Conservation (phyloP, 2,113 vertebrate genomes). For the Thamnaconus septentrionalis region DNA sequence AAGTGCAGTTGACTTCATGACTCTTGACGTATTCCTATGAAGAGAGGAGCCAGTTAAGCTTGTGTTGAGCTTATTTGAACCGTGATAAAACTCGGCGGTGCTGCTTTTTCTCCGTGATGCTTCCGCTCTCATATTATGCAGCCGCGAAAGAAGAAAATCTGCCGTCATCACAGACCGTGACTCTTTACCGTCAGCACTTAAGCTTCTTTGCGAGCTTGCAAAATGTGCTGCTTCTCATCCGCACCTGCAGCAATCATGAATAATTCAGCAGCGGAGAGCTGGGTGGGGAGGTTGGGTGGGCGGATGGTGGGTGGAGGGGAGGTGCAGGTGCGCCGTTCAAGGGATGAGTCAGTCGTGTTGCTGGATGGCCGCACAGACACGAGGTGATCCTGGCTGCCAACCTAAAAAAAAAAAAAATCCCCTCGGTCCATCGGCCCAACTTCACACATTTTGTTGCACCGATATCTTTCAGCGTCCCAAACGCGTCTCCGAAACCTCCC, state of each 20-base stretch:
- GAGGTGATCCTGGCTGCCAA: conserved; percentile 37
- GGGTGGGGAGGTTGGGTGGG: background rate
- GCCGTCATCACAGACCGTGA: too few species aligned
- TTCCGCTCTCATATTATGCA: too few species aligned
- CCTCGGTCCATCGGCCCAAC: background rate
- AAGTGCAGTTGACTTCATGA: too few species aligned
- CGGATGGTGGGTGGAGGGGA: background rate
- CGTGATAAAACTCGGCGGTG: too few species aligned
- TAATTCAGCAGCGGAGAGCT: conserved; percentile 49
- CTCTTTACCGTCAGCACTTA: too few species aligned
- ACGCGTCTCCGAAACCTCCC: background rate
- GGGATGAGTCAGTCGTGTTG: conserved; percentile 47
- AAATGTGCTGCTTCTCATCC: background rate
- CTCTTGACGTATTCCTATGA: too few species aligned
- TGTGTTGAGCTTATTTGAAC: too few species aligned
- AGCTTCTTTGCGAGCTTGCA: conserved; percentile 5
- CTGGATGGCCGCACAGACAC: conserved; percentile 29
- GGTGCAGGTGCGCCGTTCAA: conserved; percentile 48
- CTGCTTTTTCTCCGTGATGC: too few species aligned
- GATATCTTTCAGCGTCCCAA: too few species aligned
- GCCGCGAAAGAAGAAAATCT: too few species aligned
- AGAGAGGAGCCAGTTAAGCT: too few species aligned
- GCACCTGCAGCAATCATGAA: conserved; percentile 51
- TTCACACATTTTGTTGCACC: background rate
- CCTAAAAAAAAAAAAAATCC: conserved; percentile 34